Evolutionary conservation across 2,113 vertebrate genomes (phyloP), one percentile per base, ranked within the genome.

Genomic region (Aegypius monachus): DNA sequence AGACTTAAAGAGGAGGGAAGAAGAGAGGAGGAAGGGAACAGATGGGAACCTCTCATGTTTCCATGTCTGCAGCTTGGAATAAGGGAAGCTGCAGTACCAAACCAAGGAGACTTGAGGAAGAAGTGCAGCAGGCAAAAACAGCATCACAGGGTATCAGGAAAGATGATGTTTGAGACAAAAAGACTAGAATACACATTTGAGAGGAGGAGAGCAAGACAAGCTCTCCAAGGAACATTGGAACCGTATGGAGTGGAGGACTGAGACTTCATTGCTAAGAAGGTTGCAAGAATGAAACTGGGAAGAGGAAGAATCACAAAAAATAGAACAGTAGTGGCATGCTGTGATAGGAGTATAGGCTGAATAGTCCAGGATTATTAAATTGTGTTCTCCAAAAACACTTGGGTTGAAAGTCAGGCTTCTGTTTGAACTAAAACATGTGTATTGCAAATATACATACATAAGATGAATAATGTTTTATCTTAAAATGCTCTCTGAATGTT

Each of bases 81-180:
- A 73, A 82, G n/a, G 17, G n/a, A 40, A 73, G 15, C 17, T 66
- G 29, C 34, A 53, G 12, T 61, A 17, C 62, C 26, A 84, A 32
- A 47, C 18, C 31, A 38, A 25, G 3, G 31, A 72, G 10, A 47
- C n/a, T 36, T 72, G 42, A 47, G 18, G 10, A 81, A 81, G 29
- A 27, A 48, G 40, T 61, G 13, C 13, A 84, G 53, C 48, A 73
- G 53, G 40, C 26, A 43, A 47, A 45, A 73, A 34, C 13, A 67
- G 40, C 4, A 21, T 7, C 15, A 29, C 2, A 0, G 26, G 7
- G 1, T 55, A 36, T 34, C 3, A 2, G 9, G 9, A 67, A 67
- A 50, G 47, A 10, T 34, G 10, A 20, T 25, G 14, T 43, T 21
- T 25, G 32, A 50, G 16, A 67, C 9, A 62, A 61, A 88, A 79